A percentile compares a stretch with the other conserved stretches of the same genome.
These are phyloP conservation scores for Napeogenes sylphis DNA, from an alignment of 2,888 invertebrate species.

Conservation along the genomic window DNA sequence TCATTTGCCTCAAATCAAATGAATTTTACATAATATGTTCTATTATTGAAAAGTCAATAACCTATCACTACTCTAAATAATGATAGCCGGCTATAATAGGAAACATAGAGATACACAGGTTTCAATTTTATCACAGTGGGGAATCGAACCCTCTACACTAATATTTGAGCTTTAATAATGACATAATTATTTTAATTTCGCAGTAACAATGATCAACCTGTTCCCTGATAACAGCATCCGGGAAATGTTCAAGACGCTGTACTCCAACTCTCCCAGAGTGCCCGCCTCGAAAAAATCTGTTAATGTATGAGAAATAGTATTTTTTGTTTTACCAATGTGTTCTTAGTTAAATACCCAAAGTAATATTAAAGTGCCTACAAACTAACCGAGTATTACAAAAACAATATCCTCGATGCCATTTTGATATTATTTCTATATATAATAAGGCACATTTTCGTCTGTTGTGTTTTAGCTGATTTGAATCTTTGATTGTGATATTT, in stretches of 20 bases:
- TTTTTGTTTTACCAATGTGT: too few relatives aligned
- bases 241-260: conserved; percentile 84
- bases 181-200: conserved; percentile 33
- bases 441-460: conserved; percentile 10
- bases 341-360: too few relatives aligned
- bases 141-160: too few relatives aligned
- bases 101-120: too few relatives aligned
- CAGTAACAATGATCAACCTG: conserved; percentile 80
- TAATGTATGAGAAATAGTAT: conserved; percentile 40
- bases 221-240: conserved; percentile 88
- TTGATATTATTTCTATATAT: background rate
- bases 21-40: too few relatives aligned
- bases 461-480: conserved; percentile 6
- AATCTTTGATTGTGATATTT: conserved; percentile 23
- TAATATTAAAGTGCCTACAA: background rate
- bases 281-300: conserved; percentile 55
- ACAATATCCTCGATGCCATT: conserved; percentile 5
- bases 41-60: too few relatives aligned
- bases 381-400: conserved; percentile 7
- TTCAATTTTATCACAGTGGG: too few relatives aligned
- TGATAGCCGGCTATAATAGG: too few relatives aligned
- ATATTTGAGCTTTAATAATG: background rate
- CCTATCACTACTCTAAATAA: too few relatives aligned
- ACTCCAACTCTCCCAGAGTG: conserved; percentile 80
- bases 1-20: too few relatives aligned